A percentile compares a stretch with the other conserved stretches of the same genome.
phyloP scores from a whole-genome alignment of 2,888 invertebrate genomes.

The Liodrosophila aerea region DNA sequence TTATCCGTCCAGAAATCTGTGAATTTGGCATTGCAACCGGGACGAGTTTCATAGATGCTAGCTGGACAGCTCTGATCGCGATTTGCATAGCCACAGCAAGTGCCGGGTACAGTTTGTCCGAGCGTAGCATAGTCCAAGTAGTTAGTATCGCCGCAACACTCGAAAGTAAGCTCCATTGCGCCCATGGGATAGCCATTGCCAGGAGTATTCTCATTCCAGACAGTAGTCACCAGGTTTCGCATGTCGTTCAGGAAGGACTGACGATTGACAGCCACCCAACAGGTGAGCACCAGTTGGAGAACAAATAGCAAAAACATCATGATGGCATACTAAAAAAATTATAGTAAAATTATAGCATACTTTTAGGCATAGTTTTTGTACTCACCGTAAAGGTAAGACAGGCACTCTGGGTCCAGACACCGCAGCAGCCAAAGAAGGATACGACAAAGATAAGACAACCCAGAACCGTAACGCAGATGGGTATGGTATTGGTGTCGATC shows the following conservation, averaged over 20 bases:
- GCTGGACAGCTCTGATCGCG: constrained; percentile 29
- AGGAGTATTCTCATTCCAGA: constrained; percentile 66
- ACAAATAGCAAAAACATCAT: constrained; percentile 88
- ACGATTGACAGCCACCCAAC: constrained; percentile 87
- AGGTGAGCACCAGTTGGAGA: constrained; percentile 88
- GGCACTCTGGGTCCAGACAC: constrained; percentile 92
- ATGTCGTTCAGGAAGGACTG: constrained; percentile 84
- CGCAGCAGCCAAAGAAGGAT: constrained; percentile 95
- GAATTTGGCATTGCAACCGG: constrained; percentile 60
- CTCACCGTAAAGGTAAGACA: constrained; percentile 92
- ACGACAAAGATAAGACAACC: constrained; percentile 90
- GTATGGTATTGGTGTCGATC: constrained; percentile 84
- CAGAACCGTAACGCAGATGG: constrained; percentile 86
- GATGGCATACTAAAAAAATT: constrained; percentile 85
- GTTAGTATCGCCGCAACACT: constrained; percentile 69
- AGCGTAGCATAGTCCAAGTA: constrained; percentile 35
- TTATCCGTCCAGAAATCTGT: constrained; percentile 81
- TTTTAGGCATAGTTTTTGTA: not conserved
- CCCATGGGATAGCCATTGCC: constrained; percentile 71
- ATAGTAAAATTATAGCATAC: not conserved
- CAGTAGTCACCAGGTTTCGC: constrained; percentile 83
- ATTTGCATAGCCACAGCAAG: constrained; percentile 66
- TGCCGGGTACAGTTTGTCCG: constrained; percentile 50
- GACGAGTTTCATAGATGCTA: constrained; percentile 21
- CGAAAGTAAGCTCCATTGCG: constrained; percentile 67